Base-by-base conservation (phyloP, 2,113 vertebrate genomes). In the Eidolon helvum region DNA sequence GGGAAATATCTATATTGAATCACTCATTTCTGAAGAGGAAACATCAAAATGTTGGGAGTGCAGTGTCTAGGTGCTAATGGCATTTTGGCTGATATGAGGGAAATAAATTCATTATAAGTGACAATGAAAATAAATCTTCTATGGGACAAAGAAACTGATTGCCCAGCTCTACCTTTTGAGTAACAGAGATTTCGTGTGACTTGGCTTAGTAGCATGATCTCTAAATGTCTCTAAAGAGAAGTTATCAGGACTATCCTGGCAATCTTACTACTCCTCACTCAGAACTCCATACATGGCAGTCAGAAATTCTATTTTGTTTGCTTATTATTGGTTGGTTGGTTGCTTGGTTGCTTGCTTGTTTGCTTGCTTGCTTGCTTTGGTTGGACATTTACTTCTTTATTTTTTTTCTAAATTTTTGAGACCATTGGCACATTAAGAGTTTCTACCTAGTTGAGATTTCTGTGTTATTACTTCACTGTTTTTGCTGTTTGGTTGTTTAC, bases 351-450 rank as follows among this genome's bases (percentile, higher is more conserved):
- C 8, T 68, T 48, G 11, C 18, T 66, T 61, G 33, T 8, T 71
- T 53, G 28, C 7, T 82, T 94, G 11, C 18, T 66, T 61, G 33
- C 10, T 71, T 53, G 28, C 7, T 82, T 94, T 57, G n/a, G 15
- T 18, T 53, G 28, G 19, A 48, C 4, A 33, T 90, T 78, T 84
- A 71, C 12, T 7, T 91, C 63, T 80, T 83, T 85, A 57, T 61
- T 93, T 96, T 93, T 96, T 96, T 86, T 91, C 55, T 50, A 74
- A 85, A 63, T 16, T 40, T 72, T 90, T 66, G 16, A 48, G 21
- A 35, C 3, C 5, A 2, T 43, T 38, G 19, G 65, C 21, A 75
- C 28, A n/a, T 83, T 66, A 45, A 95, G 59, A 74, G 9, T 61
- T 90, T 91, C 91, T 89, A 38, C 12, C 38, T 78, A 14, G 21